Evolutionary conservation across 2,888 invertebrate species (phyloP).

Genomic region (Nysson spinosus): DNA sequence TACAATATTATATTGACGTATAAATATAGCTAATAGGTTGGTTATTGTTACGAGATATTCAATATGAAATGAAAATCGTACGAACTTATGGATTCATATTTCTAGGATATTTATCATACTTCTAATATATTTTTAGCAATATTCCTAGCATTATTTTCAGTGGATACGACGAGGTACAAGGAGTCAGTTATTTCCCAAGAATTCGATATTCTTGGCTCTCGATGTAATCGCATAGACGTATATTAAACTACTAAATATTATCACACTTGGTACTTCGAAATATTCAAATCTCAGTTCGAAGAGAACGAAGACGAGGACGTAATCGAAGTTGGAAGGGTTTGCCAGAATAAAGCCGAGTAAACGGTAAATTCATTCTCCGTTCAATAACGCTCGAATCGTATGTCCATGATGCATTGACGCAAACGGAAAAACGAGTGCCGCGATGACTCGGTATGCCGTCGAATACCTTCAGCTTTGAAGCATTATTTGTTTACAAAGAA

Average conservation of each 20-base stretch:
- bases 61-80: background rate
- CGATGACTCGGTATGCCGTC: background rate
- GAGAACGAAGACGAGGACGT: background rate
- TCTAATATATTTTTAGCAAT: too few species aligned
- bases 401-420: background rate
- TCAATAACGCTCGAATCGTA: background rate
- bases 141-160: too few species aligned
- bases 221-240: too few species aligned
- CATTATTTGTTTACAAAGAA: background rate
- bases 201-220: too few species aligned
- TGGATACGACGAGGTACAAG: too few species aligned
- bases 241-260: too few species aligned
- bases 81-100: too few species aligned
- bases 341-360: background rate
- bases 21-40: too few species aligned
- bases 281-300: background rate
- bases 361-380: background rate
- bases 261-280: background rate
- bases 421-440: background rate
- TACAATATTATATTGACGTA: too few species aligned
- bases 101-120: too few species aligned
- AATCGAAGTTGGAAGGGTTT: background rate
- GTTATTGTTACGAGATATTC: too few species aligned
- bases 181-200: too few species aligned
- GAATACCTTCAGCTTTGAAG: background rate